Percentiles rank a stretch among this genome's conserved stretches.
Evolutionary conservation across 2,797 vertebrate genomes (phyloP).

Genomic region (Pangasius krempfi): DNA sequence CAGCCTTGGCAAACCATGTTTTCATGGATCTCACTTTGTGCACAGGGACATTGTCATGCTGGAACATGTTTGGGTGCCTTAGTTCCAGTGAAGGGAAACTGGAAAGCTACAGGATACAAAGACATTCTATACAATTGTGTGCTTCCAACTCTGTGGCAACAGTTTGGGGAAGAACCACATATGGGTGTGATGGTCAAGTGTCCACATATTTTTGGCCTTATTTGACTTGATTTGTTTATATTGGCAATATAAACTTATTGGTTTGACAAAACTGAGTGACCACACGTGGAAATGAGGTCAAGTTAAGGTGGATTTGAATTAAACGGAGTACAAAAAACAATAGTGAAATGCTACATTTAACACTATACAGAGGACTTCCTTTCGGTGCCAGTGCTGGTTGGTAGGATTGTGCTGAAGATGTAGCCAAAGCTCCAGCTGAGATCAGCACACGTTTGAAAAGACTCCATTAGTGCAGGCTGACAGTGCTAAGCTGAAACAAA

Average conservation of each 20-base stretch:
- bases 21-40: too few relatives aligned
- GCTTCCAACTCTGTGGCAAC: background rate
- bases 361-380: background rate
- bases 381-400: background rate
- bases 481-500: slow-evolving; percentile 43
- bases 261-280: background rate
- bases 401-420: background rate
- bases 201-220: background rate
- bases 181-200: background rate
- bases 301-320: background rate
- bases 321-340: background rate
- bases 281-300: background rate
- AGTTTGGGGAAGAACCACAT: background rate
- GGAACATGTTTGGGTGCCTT: too few relatives aligned
- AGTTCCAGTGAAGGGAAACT: background rate
- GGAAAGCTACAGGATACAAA: background rate
- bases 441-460: slow-evolving; percentile 32
- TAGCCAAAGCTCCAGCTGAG: slow-evolving; percentile 19
- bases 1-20: too few relatives aligned
- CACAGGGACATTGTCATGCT: too few relatives aligned
- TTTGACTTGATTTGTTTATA: background rate
- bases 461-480: slow-evolving; percentile 26
- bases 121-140: background rate
- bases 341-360: background rate
- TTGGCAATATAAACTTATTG: background rate